These are phyloP conservation scores for Theristus sp. DNA, from an alignment of 2,888 invertebrate species.

Conservation along the genomic window DNA sequence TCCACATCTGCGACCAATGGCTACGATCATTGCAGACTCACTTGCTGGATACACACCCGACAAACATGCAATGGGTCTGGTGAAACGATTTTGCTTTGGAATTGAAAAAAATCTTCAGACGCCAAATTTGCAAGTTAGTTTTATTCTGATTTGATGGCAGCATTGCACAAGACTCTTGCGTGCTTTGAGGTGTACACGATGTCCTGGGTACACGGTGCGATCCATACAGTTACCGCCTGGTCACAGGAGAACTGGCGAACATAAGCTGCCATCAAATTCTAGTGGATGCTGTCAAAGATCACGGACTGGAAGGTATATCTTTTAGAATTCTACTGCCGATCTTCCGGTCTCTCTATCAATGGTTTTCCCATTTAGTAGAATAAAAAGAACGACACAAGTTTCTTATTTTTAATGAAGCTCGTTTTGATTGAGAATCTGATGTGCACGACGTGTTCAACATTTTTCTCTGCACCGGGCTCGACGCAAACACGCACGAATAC, in stretches of 20 bases:
- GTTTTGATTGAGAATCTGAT: neutral
- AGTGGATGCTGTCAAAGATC: neutral
- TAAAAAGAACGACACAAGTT: no score
- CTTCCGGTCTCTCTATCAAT: no score
- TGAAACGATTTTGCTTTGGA: no score
- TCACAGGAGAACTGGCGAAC: neutral
- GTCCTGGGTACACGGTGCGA: constrained; percentile 1
- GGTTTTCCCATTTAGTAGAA: no score
- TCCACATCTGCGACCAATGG: neutral
- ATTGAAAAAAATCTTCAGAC: no score
- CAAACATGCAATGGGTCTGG: neutral
- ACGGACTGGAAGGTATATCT: neutral
- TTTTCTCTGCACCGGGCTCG: constrained; percentile 1
- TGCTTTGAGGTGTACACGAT: constrained; percentile 3
- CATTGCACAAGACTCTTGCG: no score
- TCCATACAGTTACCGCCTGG: neutral
- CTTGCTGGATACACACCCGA: constrained; percentile 1
- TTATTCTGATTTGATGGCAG: no score
- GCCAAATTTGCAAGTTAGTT: no score
- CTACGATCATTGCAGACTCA: constrained; percentile 1
- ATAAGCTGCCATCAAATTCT: neutral
- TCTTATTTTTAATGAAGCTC: no score
- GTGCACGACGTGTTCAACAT: constrained; percentile 4
- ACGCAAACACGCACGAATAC: constrained; percentile 1
- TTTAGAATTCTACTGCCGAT: no score